Evolutionary conservation across 1,140 invertebrate species (phyloP), one percentile per base, ranked within the genome.

Genomic region (Eumeta japonica): DNA sequence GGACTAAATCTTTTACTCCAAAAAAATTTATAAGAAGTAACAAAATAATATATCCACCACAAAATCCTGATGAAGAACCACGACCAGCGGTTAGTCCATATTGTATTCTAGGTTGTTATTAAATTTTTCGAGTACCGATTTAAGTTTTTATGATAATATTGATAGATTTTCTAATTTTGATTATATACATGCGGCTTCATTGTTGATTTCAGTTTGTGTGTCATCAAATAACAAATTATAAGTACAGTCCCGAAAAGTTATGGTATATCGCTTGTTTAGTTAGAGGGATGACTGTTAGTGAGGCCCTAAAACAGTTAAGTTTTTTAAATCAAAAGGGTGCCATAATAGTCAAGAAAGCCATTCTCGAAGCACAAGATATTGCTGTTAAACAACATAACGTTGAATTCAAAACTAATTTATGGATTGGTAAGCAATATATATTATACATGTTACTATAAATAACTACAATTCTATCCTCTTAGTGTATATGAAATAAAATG

Each of bases 371-470:
- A 2, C 89, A 92, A 62, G 80, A 89, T 54, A 65, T 92, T 43
- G 95, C 94, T 30, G 84, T 97, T 2, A 81, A 84, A 49, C 64
- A 89, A 16, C 94, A 97, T 58, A 90, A 96, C 82, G 92, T 98
- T 17, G 94, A 98, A 76, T 98, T 86, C 72, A 88, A 84, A 62
- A 94, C 88, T 58, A 97, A 97, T 78, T 78, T 98, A 29, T 98
- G 94, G 94, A 85, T 98, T 78, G 88, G 92, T 95, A 75, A 83
- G 52, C 55, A 41, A n/a, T 28, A 9, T 30, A 33, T 17, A 28
- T 41, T 41, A n/a, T 30, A 13, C 20, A 9, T 17, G 4, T 29
- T 29, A 17, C 4, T 28, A 12, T 27, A 35, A 24, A 12, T 45
- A 33, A 19, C 15, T 2, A 28, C n/a, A n/a, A n/a, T n/a, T n/a